phyloP scores from a whole-genome alignment of 1,140 invertebrate genomes.

The Druon quercuslanigerum region DNA sequence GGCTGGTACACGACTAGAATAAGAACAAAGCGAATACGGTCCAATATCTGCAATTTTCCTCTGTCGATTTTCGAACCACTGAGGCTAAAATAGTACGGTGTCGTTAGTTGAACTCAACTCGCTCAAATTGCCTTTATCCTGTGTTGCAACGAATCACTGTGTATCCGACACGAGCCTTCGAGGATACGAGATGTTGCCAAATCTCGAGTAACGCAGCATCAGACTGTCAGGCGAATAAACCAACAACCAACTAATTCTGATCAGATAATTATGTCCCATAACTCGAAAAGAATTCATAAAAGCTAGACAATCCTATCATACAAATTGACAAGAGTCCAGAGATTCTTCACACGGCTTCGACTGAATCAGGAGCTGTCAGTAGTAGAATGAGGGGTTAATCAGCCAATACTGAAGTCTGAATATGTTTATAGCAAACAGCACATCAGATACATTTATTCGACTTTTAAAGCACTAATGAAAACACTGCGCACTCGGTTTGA shows the following conservation, averaged over 20 bases:
- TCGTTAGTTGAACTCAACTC: conserved; percentile 36
- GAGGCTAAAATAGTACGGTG: neutral
- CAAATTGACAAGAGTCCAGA: too few relatives aligned
- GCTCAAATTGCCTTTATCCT: conserved; percentile 61
- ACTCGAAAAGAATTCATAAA: neutral
- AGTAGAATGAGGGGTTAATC: too few relatives aligned
- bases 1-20: neutral
- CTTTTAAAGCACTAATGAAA: too few relatives aligned
- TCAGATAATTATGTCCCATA: too few relatives aligned
- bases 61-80: neutral
- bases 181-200: conserved; percentile 49
- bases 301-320: neutral
- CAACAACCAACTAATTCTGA: too few relatives aligned
- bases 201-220: conserved; percentile 37
- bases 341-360: too few relatives aligned
- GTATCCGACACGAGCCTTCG: conserved; percentile 46
- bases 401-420: too few relatives aligned
- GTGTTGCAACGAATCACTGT: conserved; percentile 59
- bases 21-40: neutral
- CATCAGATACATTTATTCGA: too few relatives aligned
- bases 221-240: neutral
- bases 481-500: neutral
- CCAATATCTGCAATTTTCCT: too few relatives aligned
- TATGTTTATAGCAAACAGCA: too few relatives aligned
- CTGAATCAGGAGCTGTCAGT: too few relatives aligned